Conservation (phyloP, 2,113 vertebrate genomes). For the Hypomesus transpacificus region DNA sequence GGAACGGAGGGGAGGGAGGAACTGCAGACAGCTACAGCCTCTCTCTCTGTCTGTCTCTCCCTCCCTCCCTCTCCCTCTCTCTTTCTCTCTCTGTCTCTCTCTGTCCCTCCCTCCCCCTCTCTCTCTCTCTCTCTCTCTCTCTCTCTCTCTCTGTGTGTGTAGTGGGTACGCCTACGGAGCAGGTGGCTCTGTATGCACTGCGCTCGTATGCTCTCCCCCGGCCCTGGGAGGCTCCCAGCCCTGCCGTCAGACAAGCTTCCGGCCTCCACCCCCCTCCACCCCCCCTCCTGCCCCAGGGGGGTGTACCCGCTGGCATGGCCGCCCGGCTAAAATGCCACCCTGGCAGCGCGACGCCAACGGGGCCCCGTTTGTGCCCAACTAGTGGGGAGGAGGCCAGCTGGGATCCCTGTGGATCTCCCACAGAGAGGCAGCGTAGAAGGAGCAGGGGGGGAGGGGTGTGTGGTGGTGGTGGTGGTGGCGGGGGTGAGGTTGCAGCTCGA, state of each 20-base stretch:
- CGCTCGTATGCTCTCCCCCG: too few species aligned
- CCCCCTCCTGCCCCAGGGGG: too few species aligned
- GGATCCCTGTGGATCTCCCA: conserved; percentile 28
- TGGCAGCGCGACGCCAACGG: too few species aligned
- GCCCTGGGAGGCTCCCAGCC: too few species aligned
- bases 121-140: not conserved
- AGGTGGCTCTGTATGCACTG: conserved; percentile 6
- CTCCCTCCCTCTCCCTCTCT: not conserved
- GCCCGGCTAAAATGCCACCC: too few species aligned
- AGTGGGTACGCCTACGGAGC: not conserved
- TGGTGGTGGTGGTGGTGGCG: not conserved
- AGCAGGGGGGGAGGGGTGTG: not conserved
- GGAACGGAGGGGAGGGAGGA: not conserved
- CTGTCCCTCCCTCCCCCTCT: too few species aligned
- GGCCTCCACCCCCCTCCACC: too few species aligned
- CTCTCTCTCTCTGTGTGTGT: not conserved
- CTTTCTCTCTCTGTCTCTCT: too few species aligned
- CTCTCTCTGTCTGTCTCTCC: not conserved
- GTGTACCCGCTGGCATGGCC: too few species aligned
- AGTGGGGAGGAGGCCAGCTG: conserved; percentile 18
- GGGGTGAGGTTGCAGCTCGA: not conserved
- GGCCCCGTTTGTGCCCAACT: too few species aligned
- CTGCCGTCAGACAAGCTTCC: too few species aligned
- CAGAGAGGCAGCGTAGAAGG: too few species aligned
- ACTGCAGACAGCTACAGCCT: not conserved